Evolutionary conservation across 2,113 vertebrate species (phyloP).

Genomic region (Coracopsis vasa): DNA sequence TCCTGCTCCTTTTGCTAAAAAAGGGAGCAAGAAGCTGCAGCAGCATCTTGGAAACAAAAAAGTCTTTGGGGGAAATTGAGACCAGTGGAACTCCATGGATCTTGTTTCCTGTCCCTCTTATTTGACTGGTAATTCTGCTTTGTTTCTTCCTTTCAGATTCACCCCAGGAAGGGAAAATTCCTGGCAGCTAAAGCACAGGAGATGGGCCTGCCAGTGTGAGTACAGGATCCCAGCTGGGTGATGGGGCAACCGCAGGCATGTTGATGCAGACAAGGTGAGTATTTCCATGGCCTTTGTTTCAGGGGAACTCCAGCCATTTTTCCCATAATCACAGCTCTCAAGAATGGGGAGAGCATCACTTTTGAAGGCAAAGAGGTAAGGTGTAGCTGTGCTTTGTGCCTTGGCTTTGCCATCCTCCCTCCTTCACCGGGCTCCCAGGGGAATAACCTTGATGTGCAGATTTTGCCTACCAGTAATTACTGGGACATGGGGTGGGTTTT

Average conservation of each 20-base stretch:
- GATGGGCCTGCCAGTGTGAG: conserved; percentile 92
- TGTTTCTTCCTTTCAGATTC: conserved; percentile 60
- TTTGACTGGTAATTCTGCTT: not conserved
- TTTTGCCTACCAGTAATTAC: accelerated
- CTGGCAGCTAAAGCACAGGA: conserved; percentile 85
- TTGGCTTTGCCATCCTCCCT: not conserved
- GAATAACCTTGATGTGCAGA: not conserved
- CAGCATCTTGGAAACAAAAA: not conserved
- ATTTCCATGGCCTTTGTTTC: not conserved
- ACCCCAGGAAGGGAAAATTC: conserved; percentile 89
- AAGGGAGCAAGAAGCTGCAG: not conserved
- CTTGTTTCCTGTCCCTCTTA: not conserved
- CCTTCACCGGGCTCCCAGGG: not conserved
- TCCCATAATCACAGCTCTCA: conserved; percentile 85
- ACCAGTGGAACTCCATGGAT: not conserved
- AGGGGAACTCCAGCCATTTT: conserved; percentile 91
- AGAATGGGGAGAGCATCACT: conserved; percentile 80
- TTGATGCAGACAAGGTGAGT: not conserved
- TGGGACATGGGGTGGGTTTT: not conserved
- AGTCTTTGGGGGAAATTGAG: not conserved
- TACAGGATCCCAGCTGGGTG: not conserved
- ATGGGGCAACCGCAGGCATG: not conserved
- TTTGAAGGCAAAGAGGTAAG: conserved; percentile 89
- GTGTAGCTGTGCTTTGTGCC: not conserved
- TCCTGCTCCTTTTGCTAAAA: not conserved